Conservation (phyloP, 2,797 vertebrate genomes). For the Sebastes wilsoni region DNA sequence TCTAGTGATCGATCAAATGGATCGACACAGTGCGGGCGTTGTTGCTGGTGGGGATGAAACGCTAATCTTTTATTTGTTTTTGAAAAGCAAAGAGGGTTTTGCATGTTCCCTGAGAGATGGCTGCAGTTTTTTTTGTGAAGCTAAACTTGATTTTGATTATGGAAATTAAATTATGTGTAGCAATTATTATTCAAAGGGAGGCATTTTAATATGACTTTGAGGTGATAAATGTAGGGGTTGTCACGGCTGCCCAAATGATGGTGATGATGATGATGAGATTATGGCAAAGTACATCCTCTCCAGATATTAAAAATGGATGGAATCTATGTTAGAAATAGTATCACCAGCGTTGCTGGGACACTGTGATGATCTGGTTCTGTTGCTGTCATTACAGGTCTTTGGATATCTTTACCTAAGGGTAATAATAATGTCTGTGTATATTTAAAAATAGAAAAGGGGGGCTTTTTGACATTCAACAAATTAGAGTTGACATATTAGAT, state of each 20-base stretch:
- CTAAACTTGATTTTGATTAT: not conserved
- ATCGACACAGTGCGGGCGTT: not conserved
- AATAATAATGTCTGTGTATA: not conserved
- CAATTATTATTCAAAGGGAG: not conserved
- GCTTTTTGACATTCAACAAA: not conserved
- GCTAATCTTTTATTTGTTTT: not conserved
- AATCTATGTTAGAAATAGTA: not conserved
- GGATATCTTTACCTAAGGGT: not conserved
- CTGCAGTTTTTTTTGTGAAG: not conserved
- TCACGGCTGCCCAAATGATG: not conserved
- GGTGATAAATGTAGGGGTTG: not conserved
- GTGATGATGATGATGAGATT: not conserved
- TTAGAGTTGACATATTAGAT: not conserved
- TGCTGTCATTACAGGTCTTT: not conserved
- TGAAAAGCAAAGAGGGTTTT: not conserved
- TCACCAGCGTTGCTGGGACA: not conserved
- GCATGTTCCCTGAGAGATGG: not conserved
- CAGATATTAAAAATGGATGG: not conserved
- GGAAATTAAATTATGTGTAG: not conserved
- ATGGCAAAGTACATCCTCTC: not conserved
- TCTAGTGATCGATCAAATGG: slow-evolving; percentile 20
- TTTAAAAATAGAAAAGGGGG: not conserved
- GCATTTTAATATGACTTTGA: not conserved
- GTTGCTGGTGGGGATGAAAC: not conserved
- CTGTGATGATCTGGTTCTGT: not conserved